Evolutionary conservation across 2,113 vertebrate species (phyloP).

Genomic region (Notechis scutatus): DNA sequence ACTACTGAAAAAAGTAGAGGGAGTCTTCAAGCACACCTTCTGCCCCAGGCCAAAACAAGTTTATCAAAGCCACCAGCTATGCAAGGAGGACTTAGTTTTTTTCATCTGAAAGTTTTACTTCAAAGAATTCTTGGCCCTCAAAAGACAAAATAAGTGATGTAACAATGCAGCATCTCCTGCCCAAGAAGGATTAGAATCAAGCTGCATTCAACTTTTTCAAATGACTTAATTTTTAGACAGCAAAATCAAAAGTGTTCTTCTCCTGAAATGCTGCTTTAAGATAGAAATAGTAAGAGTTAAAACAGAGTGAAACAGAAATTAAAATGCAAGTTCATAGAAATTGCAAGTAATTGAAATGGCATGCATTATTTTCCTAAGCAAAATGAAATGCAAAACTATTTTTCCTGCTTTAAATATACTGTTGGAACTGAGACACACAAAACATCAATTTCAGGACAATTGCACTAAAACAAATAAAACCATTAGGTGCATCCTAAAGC

Average conservation of each 20-base stretch:
- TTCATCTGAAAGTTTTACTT: constrained; percentile 25
- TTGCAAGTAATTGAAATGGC: neutral
- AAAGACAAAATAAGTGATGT: constrained; percentile 38
- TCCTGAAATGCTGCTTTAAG: neutral
- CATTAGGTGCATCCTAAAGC: constrained; percentile 41
- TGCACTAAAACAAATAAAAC: constrained; percentile 36
- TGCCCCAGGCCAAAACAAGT: neutral
- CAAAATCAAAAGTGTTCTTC: neutral
- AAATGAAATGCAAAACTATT: neutral
- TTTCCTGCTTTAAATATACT: neutral
- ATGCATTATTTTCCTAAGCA: neutral
- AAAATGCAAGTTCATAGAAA: neutral
- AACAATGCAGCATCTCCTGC: constrained; percentile 37
- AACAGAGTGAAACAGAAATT: neutral
- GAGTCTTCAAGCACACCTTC: neutral
- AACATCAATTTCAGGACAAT: constrained; percentile 26
- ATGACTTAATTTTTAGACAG: neutral
- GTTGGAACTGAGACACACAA: neutral
- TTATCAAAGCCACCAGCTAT: neutral
- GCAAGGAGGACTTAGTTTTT: constrained; percentile 4
- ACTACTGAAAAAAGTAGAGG: constrained; percentile 1
- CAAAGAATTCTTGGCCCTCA: neutral
- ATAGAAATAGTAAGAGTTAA: neutral
- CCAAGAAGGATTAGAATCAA: constrained; percentile 36
- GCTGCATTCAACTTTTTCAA: constrained; percentile 20